Base-by-base conservation (phyloP, 2,113 vertebrate species). In the Girardinichthys multiradiatus region DNA sequence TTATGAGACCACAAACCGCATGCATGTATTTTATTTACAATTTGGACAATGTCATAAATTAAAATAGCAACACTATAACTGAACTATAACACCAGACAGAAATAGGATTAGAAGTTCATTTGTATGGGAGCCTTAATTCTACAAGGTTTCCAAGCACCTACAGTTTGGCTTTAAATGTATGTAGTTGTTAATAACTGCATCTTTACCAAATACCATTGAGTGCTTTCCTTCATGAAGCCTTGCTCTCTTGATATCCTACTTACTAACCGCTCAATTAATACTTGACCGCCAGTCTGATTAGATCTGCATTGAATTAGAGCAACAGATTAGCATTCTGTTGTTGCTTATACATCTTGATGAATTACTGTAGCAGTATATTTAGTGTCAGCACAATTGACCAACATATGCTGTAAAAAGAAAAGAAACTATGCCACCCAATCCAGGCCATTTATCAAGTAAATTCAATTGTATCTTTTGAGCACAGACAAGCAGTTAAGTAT, bases 281-380 rank as follows among this genome's bases (percentile, higher is more conserved):
- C 42, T 19, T 45, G 21, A 26, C 15, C 17, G 17, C 2, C 10
- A n/a, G 39, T 27, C 21, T 51, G 42, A 48, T 66, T 10, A 30
- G 4, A 28, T 30, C n/a, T 51, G 42, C 29, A 29, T 31, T 51
- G 2, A 67, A 48, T 10, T 30, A n/a, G 17, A 51, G n/a, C 60
- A 33, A 63, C 35, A 66, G 17, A 64, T 64, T 24, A 63, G 67
- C 14, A 19, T 10, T 54, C 66, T 57, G 39, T 67, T 31, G 21
- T 12, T 0, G 33, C 17, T 57, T 39, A 68, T 57, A 39, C 39
- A 62, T 57, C 21, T 1, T 0, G 42, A 51, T 30, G 17, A 24
- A 65, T 13, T 17, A 35, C 39, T 15, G 11, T 26, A 30, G 60
- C 0, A 7, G 0, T 27, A 28, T 4, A 2, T 19, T 27, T 19